Evolutionary conservation across 2,113 vertebrate genomes (phyloP).

Genomic region (Sceloporus undulatus): DNA sequence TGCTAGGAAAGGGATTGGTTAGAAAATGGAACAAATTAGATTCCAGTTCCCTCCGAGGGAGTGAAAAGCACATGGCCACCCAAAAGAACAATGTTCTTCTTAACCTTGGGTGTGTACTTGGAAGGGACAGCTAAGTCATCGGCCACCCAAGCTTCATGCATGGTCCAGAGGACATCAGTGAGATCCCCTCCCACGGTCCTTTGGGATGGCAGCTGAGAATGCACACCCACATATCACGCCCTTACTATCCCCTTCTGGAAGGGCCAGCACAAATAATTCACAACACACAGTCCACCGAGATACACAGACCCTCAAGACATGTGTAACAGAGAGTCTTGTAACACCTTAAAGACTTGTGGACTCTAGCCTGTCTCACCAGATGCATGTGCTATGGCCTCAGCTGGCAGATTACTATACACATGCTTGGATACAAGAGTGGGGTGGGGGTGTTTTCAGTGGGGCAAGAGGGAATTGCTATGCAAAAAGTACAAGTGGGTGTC

Average conservation of each 20-base stretch:
- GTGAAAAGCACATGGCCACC: constrained; percentile 61
- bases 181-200: constrained; percentile 34
- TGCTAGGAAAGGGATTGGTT: constrained; percentile 25
- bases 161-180: neutral
- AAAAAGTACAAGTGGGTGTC: neutral
- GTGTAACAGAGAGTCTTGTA: neutral
- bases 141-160: constrained; percentile 66
- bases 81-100: constrained; percentile 48
- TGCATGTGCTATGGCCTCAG: neutral
- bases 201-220: constrained; percentile 62
- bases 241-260: neutral
- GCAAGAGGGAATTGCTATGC: neutral
- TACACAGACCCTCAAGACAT: neutral
- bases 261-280: neutral
- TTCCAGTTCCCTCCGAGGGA: constrained; percentile 32
- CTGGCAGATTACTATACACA: neutral
- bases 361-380: neutral
- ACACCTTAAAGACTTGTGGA: neutral
- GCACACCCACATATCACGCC: constrained; percentile 48
- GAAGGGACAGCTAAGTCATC: neutral
- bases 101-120: constrained; percentile 61
- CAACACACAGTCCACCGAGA: accelerated
- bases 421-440: neutral
- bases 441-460: neutral
- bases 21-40: constrained; percentile 49